phyloP scores from a whole-genome alignment of 2,113 vertebrate species.

The Rhinogobius similis region DNA sequence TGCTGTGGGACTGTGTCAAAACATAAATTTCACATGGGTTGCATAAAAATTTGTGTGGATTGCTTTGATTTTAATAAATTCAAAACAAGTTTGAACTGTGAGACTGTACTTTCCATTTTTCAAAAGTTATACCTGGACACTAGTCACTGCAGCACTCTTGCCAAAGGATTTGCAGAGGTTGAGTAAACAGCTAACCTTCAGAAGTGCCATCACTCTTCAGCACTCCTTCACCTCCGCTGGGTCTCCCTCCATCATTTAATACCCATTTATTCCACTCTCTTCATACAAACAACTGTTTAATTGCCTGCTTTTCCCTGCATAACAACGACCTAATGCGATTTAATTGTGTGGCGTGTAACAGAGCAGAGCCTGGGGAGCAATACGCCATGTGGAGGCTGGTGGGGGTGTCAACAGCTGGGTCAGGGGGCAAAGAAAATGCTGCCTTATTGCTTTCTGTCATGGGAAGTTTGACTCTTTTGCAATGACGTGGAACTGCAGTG shows the following conservation, averaged over 20 bases:
- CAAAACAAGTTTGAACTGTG: too few species aligned
- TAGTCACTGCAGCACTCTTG: neutral
- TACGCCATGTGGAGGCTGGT: slow-evolving; percentile 23
- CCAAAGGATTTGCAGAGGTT: slow-evolving; percentile 9
- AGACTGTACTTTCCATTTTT: too few species aligned
- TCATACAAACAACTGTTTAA: slow-evolving; percentile 25
- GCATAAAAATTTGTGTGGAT: too few species aligned
- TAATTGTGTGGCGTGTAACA: slow-evolving; percentile 24
- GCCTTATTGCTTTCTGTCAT: slow-evolving; percentile 18
- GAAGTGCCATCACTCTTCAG: slow-evolving; percentile 22
- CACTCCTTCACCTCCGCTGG: slow-evolving; percentile 24
- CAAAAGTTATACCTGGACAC: neutral
- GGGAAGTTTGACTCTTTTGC: slow-evolving; percentile 2
- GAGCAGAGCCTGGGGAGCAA: slow-evolving; percentile 31
- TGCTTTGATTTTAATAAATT: too few species aligned
- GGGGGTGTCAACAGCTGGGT: slow-evolving; percentile 23
- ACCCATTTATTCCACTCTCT: slow-evolving; percentile 27
- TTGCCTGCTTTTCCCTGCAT: slow-evolving; percentile 22
- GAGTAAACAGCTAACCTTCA: slow-evolving; percentile 18
- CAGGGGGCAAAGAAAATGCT: slow-evolving; percentile 40
- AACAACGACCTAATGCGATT: slow-evolving; percentile 30
- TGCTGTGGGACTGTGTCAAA: too few species aligned
- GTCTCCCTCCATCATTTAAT: slow-evolving; percentile 18
- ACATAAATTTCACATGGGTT: too few species aligned
- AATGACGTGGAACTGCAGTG: neutral